phyloP scores from a whole-genome alignment of 2,797 vertebrate species.

The Onychomys leucogaster region DNA sequence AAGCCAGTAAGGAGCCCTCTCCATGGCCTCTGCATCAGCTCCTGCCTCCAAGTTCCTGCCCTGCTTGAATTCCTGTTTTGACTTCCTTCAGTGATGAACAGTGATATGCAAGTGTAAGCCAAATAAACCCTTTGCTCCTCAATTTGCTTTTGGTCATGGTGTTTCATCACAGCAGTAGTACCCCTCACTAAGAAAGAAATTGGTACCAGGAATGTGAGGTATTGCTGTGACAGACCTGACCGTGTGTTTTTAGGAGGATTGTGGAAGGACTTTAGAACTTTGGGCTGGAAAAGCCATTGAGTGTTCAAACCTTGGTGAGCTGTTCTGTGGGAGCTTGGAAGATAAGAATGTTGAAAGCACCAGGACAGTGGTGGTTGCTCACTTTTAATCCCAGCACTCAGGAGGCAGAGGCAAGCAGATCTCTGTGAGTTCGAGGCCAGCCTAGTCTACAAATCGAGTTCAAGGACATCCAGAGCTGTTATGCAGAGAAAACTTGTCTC shows the following conservation, averaged over 20 bases:
- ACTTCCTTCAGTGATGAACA: not conserved
- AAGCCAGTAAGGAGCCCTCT: not conserved
- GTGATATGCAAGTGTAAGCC: not conserved
- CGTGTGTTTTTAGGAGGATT: not conserved
- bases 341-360: not conserved
- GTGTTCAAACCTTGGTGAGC: not conserved
- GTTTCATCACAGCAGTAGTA: not conserved
- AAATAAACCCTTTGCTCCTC: not conserved
- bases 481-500: not conserved
- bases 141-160: not conserved
- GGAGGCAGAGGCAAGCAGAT: not conserved
- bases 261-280: not conserved
- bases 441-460: not conserved
- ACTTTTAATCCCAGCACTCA: not conserved
- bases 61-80: not conserved
- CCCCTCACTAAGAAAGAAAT: not conserved
- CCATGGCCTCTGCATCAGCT: not conserved
- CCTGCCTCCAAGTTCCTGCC: not conserved
- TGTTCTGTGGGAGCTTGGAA: not conserved
- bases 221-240: not conserved
- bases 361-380: not conserved
- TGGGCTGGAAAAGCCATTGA: not conserved
- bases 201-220: not conserved
- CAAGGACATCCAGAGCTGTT: not conserved
- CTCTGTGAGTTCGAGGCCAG: not conserved